Evolutionary conservation across 2,888 invertebrate genomes (phyloP), one percentile per base, ranked within the genome.

Genomic region (Scaeva pyrastri): DNA sequence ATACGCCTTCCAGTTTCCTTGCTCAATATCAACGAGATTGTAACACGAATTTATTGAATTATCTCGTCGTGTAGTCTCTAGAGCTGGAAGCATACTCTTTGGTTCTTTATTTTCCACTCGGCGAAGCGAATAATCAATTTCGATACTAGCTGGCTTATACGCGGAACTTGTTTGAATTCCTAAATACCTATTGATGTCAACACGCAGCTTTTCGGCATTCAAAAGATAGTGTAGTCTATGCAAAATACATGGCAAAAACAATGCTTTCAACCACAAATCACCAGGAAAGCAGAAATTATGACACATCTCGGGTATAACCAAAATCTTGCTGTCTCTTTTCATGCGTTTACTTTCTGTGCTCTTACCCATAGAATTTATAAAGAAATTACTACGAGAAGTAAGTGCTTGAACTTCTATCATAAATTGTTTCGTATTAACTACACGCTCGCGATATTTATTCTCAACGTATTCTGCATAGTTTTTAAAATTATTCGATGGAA

Each of bases 301-400:
- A 90, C 98, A 97, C 87, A 98, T 94, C 92, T 99, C 99, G 0
- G 99, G 98, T 12, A 99, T 94, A 56, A 99, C 94, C 77, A 96
- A 94, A 88, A 97, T 95, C 0, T 81, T 91, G 90, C 88, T 95
- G 1, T 75, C 88, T 84, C 89, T 16, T 89, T 76, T 88, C 85
- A 88, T 5, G 88, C 88, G 68, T 89, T 89, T 68, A 16, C 31
- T 70, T 16, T 73, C 85, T 1, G 41, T 23, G 3, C 11, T n/a
- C 45, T 78, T 84, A 4, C 58, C 80, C 3, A 88, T 86, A n/a
- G 91, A 89, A 79, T 91, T 90, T 2, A 91, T 88, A 62, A 92
- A 91, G 68, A 90, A 90, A 70, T 94, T 94, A 11, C 88, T 88
- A 84, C 91, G 90, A 36, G 90, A 88, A 1, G 92, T 91, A 2